Base-by-base conservation (phyloP, 2,113 vertebrate species). In the Pangasianodon gigas region DNA sequence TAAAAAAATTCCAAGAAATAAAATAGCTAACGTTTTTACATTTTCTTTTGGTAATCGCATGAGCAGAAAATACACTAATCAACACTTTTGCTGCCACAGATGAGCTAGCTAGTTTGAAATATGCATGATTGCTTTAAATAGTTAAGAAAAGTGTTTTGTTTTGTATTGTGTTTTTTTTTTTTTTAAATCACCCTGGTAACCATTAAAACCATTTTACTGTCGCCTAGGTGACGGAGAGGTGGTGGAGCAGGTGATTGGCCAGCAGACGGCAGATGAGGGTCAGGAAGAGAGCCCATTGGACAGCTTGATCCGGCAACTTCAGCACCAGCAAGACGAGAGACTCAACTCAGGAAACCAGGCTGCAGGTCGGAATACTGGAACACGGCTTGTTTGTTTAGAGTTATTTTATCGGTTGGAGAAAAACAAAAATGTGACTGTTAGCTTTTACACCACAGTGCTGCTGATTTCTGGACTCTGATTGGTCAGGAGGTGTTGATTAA, bases 241-340 rank as follows among this genome's bases (percentile, higher is more conserved):
- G 88, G 97, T 99, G 79, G 98, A 99, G 93, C 98, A 99, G 95
- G 98, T 99, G 87, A 98, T 99, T 41, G 98, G 98, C 65, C 98
- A 99, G 93, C 98, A 99, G 93, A 98, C 97, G 0, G 93, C 92
- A 18, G 97, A 95, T 65, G 97, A 97, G 89, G 96, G 96, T 91
- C 96, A 96, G 75, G 97, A 97, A 92, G 97, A 97, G 89, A 98
- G 96, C 89, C 94, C 98, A n/a, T 95, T 99, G 87, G 98, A 99
- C 93, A 97, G 96, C 86, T 96, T 98, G 92, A 99, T 99, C 94
- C 96, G 98, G 80, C 97, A 98, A 92, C 93, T 99, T 41, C 98
- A 99, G 93, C 95, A 97, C 89, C 97, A 98, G 90, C 98, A 99
- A 93, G 97, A 98, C 90, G 93, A 95, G 84, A 96, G 94, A 24